Conservation (phyloP, 2,797 vertebrate genomes). For the Sarcoramphus papa region DNA sequence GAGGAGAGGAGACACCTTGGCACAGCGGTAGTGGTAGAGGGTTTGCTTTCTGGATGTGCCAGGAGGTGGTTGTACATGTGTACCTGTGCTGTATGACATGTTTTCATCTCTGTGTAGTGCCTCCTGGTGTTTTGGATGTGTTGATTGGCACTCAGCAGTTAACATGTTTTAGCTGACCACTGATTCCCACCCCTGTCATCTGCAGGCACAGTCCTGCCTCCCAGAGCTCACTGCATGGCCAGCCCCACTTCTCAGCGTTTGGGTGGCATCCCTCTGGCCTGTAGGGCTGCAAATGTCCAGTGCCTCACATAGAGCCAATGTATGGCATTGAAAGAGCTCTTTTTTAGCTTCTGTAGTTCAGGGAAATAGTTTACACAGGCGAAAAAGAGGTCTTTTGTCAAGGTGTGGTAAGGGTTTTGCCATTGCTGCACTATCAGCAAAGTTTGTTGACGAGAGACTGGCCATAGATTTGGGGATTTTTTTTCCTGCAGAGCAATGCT, state of each 20-base stretch:
- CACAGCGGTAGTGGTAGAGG: neutral
- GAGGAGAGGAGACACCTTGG: neutral
- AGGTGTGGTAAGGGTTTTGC: neutral
- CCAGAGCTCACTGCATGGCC: neutral
- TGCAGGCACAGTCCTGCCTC: neutral
- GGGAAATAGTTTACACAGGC: neutral
- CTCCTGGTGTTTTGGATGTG: neutral
- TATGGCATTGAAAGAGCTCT: neutral
- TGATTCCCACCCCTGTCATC: neutral
- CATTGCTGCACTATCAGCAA: neutral
- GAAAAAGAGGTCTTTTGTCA: neutral
- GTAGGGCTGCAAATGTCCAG: neutral
- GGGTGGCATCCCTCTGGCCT: neutral
- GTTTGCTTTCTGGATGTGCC: neutral
- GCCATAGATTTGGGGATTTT: too few relatives aligned
- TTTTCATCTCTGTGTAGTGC: neutral
- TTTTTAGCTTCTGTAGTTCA: neutral
- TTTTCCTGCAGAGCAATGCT: neutral
- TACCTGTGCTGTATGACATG: neutral
- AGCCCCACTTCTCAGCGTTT: neutral
- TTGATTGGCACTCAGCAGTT: neutral
- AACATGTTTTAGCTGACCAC: neutral
- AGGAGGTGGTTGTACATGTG: neutral
- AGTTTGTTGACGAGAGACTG: too few relatives aligned
- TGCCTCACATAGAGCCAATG: neutral